phyloP scores from a whole-genome alignment of 2,797 vertebrate genomes.

The Amphiprion clarkii region DNA sequence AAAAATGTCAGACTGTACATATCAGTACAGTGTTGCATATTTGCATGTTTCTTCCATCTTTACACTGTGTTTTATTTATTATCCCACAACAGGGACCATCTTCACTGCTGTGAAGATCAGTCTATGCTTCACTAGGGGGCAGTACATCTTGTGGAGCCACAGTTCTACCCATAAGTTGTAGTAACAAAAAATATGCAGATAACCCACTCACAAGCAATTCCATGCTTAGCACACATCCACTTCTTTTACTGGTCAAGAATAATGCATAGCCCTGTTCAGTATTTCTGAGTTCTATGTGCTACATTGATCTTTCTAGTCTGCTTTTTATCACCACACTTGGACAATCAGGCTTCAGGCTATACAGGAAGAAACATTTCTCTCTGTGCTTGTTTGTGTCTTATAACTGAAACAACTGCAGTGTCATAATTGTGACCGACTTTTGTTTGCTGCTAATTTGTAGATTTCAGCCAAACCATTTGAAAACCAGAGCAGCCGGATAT shows the following conservation, averaged over 20 bases:
- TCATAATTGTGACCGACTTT: slow-evolving; percentile 6
- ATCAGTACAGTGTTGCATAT: not conserved
- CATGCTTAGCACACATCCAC: not conserved
- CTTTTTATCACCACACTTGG: slow-evolving; percentile 11
- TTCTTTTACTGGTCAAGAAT: not conserved
- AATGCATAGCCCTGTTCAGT: slow-evolving; percentile 2
- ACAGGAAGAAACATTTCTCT: not conserved
- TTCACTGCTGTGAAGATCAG: not conserved
- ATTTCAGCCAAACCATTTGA: slow-evolving; percentile 17
- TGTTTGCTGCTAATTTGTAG: slow-evolving; percentile 24
- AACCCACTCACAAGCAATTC: no score
- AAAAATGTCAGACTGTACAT: not conserved
- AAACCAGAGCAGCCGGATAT: slow-evolving; percentile 42
- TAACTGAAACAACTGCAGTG: slow-evolving; percentile 5
- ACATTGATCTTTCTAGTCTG: slow-evolving; percentile 27
- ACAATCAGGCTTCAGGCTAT: slow-evolving; percentile 7
- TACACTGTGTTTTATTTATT: not conserved
- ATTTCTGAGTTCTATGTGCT: slow-evolving; percentile 6
- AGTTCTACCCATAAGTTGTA: not conserved
- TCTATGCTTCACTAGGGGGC: not conserved
- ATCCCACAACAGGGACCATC: not conserved
- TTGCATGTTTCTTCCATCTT: not conserved
- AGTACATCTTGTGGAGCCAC: not conserved
- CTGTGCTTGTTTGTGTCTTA: slow-evolving; percentile 8
- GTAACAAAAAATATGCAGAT: no score